These are phyloP conservation scores for Lordiphosa mommai DNA, from an alignment of 1,140 invertebrate species.

Conservation along the genomic window DNA sequence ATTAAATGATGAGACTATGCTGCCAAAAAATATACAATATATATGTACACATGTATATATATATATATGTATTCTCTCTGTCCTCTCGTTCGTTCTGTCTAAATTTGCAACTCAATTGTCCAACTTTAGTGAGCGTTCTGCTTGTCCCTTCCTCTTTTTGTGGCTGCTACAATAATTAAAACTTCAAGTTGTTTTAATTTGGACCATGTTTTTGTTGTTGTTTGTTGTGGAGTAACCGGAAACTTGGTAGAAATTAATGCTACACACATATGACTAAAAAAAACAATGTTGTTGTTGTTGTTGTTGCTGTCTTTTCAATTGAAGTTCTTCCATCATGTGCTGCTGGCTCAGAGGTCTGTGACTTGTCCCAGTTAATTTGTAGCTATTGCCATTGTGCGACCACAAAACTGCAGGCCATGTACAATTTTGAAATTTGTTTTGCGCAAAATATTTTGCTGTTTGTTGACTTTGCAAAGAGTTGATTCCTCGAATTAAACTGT, in stretches of 20 bases:
- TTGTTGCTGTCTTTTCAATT: constrained; percentile 48
- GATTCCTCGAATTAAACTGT: constrained; percentile 43
- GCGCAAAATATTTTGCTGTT: constrained; percentile 47
- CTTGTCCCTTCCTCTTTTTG: constrained; percentile 8
- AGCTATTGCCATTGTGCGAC: constrained; percentile 38
- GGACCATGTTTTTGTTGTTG: constrained; percentile 37
- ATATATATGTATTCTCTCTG: too few relatives aligned
- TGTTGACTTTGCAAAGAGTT: constrained; percentile 44
- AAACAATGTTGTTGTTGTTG: constrained; percentile 21
- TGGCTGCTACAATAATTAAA: constrained; percentile 47
- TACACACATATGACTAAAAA: constrained; percentile 40
- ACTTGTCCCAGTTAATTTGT: constrained; percentile 66
- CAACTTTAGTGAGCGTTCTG: constrained; percentile 20
- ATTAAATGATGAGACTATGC: too few relatives aligned
- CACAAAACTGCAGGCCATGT: constrained; percentile 64
- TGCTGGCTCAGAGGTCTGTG: constrained; percentile 48
- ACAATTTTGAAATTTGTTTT: constrained; percentile 49
- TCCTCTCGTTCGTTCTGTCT: too few relatives aligned
- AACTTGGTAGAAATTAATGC: constrained; percentile 52
- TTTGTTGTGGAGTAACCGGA: constrained; percentile 49
- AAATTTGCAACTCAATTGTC: constrained; percentile 44
- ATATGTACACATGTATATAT: too few relatives aligned
- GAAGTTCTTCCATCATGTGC: constrained; percentile 41
- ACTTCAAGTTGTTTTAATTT: constrained; percentile 67
- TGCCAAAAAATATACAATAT: too few relatives aligned